Conservation (phyloP, 1,140 invertebrate genomes). For the Melanaphis sacchari region DNA sequence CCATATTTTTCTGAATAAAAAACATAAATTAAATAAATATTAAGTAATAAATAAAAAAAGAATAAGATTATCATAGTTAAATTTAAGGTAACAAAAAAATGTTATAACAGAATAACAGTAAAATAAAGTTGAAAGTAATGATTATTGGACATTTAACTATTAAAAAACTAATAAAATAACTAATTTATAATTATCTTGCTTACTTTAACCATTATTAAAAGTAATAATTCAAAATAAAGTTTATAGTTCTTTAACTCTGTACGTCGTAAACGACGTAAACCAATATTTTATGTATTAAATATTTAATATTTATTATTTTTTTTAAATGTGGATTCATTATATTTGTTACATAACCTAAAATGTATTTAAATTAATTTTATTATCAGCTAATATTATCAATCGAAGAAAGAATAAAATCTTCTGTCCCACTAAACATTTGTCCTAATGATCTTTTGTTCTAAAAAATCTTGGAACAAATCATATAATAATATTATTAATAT, state of each 20-base stretch:
- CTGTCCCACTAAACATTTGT: too few species aligned
- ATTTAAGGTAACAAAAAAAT: neutral
- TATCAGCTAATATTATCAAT: neutral
- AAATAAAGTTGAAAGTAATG: neutral
- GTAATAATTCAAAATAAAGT: neutral
- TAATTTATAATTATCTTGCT: neutral
- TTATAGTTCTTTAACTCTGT: too few species aligned
- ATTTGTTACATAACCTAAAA: neutral
- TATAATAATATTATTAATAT: too few species aligned
- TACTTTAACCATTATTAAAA: neutral
- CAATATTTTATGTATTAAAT: neutral
- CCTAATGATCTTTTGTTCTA: too few species aligned
- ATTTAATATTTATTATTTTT: neutral
- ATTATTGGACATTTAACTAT: neutral
- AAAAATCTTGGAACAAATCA: too few species aligned
- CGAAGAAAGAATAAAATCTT: too few species aligned
- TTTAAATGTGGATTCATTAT: neutral
- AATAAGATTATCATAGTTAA: neutral
- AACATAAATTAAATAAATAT: neutral
- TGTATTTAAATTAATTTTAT: neutral
- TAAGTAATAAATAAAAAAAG: too few species aligned
- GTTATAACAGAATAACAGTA: neutral
- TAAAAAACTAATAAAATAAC: neutral
- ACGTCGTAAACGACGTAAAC: neutral
- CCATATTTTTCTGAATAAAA: conserved; percentile 18